Evolutionary conservation across 2,113 vertebrate genomes (phyloP).

Genomic region (Blennius ocellaris): DNA sequence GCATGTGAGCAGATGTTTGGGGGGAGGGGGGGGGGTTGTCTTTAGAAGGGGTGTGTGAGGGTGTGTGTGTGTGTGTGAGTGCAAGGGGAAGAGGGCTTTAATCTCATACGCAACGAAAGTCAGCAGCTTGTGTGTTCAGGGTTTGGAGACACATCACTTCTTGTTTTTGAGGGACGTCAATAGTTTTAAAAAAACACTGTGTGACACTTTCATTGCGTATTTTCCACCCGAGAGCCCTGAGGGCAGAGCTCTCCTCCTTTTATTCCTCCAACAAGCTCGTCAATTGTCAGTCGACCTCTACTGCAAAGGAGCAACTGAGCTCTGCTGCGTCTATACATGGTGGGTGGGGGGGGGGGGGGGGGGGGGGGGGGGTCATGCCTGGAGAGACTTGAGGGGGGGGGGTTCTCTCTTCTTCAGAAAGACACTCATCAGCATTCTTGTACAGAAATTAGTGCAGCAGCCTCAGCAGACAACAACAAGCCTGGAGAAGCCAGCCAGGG

Average conservation of each 20-base stretch:
- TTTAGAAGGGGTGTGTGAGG: no score
- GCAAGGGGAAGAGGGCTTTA: not conserved
- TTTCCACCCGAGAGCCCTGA: conserved; percentile 38
- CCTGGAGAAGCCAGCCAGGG: conserved; percentile 73
- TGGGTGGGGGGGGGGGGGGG: conserved; percentile 20
- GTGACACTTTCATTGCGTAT: conserved; percentile 57
- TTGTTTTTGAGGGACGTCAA: no score
- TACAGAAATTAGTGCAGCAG: conserved; percentile 75
- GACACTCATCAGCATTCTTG: conserved; percentile 65
- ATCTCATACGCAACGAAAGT: conserved; percentile 57
- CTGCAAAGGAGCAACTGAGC: conserved; percentile 34
- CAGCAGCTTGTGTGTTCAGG: not conserved
- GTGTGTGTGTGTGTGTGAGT: conserved; percentile 5
- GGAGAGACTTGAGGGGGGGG: conserved; percentile 52
- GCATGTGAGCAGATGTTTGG: conserved; percentile 50
- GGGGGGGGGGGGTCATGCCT: conserved; percentile 62
- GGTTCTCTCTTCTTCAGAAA: conserved; percentile 52
- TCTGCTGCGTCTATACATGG: conserved; percentile 18
- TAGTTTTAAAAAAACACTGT: not conserved
- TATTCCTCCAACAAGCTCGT: conserved; percentile 17
- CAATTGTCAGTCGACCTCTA: not conserved
- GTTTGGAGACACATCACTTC: conserved; percentile 21
- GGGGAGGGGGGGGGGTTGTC: conserved; percentile 11
- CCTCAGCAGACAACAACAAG: conserved; percentile 79
- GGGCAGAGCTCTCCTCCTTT: conserved; percentile 55